Evolutionary conservation across 92 coral and sea anemone species (phyloP).

Genomic region (Meandrina meandrites): DNA sequence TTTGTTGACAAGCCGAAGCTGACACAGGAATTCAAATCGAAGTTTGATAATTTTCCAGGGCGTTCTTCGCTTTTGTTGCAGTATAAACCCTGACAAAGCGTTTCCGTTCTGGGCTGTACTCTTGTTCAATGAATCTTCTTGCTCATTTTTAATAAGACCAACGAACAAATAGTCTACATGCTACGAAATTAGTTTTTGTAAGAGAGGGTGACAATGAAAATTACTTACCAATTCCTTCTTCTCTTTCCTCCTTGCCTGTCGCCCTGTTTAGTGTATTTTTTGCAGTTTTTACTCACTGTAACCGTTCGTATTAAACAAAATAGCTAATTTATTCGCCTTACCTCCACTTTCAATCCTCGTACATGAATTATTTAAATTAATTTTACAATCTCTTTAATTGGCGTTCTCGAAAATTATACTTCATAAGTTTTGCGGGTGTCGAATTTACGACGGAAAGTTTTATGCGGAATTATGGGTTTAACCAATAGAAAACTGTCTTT

Average conservation of each 20-base stretch:
- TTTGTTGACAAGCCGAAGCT: not conserved
- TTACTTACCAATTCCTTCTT: not conserved
- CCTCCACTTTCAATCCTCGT: not conserved
- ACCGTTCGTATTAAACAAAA: not conserved
- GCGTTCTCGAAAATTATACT: constrained; percentile 13
- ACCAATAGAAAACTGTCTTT: constrained; percentile 3
- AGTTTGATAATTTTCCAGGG: not conserved
- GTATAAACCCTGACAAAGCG: not conserved
- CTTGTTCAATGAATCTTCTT: not conserved
- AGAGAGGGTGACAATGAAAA: not conserved
- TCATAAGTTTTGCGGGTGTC: not conserved
- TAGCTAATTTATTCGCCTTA: not conserved
- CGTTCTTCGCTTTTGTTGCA: not conserved
- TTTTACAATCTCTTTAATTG: constrained; percentile 13
- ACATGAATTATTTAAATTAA: constrained; percentile 11
- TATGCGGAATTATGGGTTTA: not conserved
- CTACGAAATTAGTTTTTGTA: not conserved
- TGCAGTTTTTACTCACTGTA: not conserved
- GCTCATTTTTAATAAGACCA: not conserved
- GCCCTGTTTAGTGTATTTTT: not conserved
- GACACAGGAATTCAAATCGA: constrained; percentile 7
- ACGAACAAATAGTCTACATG: not conserved
- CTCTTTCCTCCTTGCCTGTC: not conserved
- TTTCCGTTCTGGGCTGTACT: not conserved
- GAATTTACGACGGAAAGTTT: not conserved